Evolutionary conservation across 2,888 invertebrate species (phyloP).

Genomic region (Orchestes rusci): DNA sequence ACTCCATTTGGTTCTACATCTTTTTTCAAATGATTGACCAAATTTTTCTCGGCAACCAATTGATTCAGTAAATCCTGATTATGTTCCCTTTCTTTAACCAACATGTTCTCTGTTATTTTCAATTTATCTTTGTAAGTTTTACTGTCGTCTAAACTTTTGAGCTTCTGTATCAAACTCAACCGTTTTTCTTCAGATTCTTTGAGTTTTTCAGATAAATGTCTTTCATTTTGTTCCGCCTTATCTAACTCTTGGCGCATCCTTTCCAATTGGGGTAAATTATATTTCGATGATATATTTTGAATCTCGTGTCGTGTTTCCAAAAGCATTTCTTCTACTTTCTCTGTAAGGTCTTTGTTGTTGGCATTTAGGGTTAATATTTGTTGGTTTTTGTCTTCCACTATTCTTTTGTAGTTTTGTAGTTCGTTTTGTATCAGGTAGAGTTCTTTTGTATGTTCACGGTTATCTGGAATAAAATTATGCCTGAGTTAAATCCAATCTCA

Average conservation of each 20-base stretch:
- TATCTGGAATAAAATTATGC: constrained; percentile 24
- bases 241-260: constrained; percentile 34
- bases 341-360: constrained; percentile 33
- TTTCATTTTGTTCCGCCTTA: constrained; percentile 30
- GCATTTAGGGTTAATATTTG: constrained; percentile 32
- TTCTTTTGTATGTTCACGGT: constrained; percentile 29
- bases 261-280: constrained; percentile 35
- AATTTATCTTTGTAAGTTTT: constrained; percentile 12
- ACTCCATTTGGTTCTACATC: no score
- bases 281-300: constrained; percentile 34
- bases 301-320: constrained; percentile 35
- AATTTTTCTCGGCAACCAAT: no score
- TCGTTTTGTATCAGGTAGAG: constrained; percentile 33
- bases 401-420: constrained; percentile 30
- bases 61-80: no score
- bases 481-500: not conserved
- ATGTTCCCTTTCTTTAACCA: constrained; percentile 22
- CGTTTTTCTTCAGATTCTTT: constrained; percentile 26
- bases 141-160: constrained; percentile 14
- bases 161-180: constrained; percentile 21
- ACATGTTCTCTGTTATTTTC: constrained; percentile 14
- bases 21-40: no score
- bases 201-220: constrained; percentile 27
- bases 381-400: constrained; percentile 33
- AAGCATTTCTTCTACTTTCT: constrained; percentile 36